Percentiles rank a stretch among this genome's conserved stretches.
phyloP scores from a whole-genome alignment of 1,140 invertebrate genomes.

The Penaeus japonicus region DNA sequence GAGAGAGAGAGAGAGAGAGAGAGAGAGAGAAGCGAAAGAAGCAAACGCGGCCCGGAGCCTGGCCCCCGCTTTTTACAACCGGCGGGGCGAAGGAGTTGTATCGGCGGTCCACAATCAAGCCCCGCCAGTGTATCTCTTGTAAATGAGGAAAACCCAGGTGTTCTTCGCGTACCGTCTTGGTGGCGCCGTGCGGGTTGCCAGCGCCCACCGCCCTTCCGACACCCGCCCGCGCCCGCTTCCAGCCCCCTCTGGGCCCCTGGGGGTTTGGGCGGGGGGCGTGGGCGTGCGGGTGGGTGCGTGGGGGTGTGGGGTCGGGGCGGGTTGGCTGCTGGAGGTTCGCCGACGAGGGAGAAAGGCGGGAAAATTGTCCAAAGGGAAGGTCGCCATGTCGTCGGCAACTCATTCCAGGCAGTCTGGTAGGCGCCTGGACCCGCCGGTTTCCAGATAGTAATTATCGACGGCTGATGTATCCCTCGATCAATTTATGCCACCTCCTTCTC shows the following conservation, averaged over 20 bases:
- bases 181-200: constrained; percentile 32
- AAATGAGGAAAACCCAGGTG: constrained; percentile 48
- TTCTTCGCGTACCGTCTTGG: constrained; percentile 21
- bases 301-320: not conserved
- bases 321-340: not conserved
- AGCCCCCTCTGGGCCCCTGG: not conserved
- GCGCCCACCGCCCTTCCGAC: not conserved
- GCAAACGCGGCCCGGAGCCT: too few species aligned
- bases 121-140: constrained; percentile 43
- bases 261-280: not conserved
- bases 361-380: not conserved
- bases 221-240: not conserved
- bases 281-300: not conserved
- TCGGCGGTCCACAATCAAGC: constrained; percentile 23
- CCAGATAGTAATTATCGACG: constrained; percentile 36
- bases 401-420: constrained; percentile 44
- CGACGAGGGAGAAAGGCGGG: not conserved
- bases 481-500: too few species aligned
- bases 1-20: too few species aligned
- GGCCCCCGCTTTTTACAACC: too few species aligned
- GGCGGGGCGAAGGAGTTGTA: not conserved
- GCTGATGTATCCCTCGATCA: too few species aligned
- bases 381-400: constrained; percentile 11
- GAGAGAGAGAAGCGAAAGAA: too few species aligned
- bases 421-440: constrained; percentile 40